These are phyloP conservation scores for Drosophila aff. DNA, from an alignment of 1,140 invertebrate genomes.

Conservation along the genomic window DNA sequence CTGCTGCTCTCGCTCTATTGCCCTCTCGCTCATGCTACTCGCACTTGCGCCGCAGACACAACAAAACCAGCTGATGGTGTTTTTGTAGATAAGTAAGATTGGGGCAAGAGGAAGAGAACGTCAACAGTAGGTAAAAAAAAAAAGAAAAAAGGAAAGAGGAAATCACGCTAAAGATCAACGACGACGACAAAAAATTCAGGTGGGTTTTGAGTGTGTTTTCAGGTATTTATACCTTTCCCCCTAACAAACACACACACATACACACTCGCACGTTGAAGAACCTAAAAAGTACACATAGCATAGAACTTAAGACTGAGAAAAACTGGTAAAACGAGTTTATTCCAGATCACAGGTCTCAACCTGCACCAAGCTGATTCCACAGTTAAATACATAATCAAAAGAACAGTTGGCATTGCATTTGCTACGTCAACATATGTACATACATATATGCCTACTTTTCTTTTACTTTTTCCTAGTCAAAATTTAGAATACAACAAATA, in stretches of 20 bases:
- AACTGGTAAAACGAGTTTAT: constrained; percentile 76
- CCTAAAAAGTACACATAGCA: constrained; percentile 26
- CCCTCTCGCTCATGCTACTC: constrained; percentile 26
- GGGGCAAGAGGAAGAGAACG: constrained; percentile 41
- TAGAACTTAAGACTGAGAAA: constrained; percentile 19
- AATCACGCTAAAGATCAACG: constrained; percentile 40
- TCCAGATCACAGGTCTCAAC: constrained; percentile 61
- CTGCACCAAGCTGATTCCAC: constrained; percentile 38
- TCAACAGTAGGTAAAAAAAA: constrained; percentile 47
- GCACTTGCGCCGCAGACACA: constrained; percentile 60
- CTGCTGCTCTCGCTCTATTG: constrained; percentile 9
- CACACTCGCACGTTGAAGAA: constrained; percentile 27
- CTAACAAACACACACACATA: constrained; percentile 29
- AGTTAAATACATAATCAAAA: constrained; percentile 26
- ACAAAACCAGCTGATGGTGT: constrained; percentile 80
- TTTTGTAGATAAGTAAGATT: constrained; percentile 61
- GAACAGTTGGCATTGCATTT: constrained; percentile 23
- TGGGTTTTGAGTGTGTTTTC: constrained; percentile 32
- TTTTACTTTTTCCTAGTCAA: constrained; percentile 8
- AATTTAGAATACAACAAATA: constrained; percentile 5
- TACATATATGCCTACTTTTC: constrained; percentile 1
- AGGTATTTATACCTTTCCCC: constrained; percentile 40
- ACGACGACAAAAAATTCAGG: constrained; percentile 22
- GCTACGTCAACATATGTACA: not conserved
- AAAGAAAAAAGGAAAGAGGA: constrained; percentile 21